Evolutionary conservation across 2,888 invertebrate species (phyloP).

Genomic region (Ecdyonurus torrentis): DNA sequence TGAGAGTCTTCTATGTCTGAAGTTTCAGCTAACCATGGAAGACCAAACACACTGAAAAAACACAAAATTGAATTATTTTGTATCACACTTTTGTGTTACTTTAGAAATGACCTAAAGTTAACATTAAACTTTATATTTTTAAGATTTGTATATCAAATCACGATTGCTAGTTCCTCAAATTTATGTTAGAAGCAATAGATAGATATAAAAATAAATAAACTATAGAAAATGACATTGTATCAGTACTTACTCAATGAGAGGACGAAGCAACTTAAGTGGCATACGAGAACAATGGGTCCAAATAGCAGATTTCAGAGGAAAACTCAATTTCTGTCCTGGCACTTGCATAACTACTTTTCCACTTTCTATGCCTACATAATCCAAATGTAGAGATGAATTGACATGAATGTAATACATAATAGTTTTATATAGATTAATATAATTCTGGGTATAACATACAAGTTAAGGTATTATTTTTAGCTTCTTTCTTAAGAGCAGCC

Average conservation of each 20-base stretch:
- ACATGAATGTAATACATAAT: neutral
- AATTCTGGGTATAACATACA: neutral
- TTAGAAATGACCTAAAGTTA: too few species aligned
- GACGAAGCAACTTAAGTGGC: neutral
- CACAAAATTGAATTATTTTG: too few species aligned
- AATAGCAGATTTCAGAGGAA: conserved; percentile 22
- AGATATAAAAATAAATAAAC: conserved; percentile 4
- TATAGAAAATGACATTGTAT: neutral
- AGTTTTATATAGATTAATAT: conserved; percentile 2
- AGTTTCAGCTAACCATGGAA: conserved; percentile 17
- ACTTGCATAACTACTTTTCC: conserved; percentile 13
- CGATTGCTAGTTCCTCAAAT: too few species aligned
- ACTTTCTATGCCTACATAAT: conserved; percentile 16
- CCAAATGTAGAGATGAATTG: conserved; percentile 3
- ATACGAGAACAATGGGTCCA: conserved; percentile 18
- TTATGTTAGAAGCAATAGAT: too few species aligned
- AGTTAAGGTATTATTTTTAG: neutral
- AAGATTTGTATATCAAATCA: too few species aligned
- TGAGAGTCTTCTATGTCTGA: conserved; percentile 11
- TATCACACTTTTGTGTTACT: too few species aligned
- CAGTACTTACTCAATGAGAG: neutral
- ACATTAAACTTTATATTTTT: too few species aligned
- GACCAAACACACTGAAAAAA: conserved; percentile 18
- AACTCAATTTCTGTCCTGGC: conserved; percentile 6
- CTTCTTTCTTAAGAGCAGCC: conserved; percentile 13